A percentile compares a stretch with the other conserved stretches of the same genome.
These are phyloP conservation scores for Stenotaenia linearis DNA, from an alignment of 2,888 invertebrate genomes.

Conservation along the genomic window DNA sequence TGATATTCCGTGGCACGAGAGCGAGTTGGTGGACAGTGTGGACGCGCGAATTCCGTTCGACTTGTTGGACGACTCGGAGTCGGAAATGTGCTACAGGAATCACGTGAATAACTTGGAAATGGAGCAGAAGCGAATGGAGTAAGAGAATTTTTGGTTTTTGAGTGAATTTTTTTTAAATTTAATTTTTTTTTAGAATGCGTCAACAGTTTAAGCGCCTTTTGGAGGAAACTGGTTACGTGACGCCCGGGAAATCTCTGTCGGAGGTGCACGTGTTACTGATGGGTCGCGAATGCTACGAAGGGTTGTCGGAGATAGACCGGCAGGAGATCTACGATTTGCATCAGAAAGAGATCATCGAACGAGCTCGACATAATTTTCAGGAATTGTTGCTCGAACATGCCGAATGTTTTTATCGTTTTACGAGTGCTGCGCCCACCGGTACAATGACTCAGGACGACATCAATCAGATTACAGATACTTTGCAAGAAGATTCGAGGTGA, in stretches of 20 bases:
- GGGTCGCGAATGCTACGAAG: slow-evolving; percentile 91
- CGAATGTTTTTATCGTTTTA: slow-evolving; percentile 87
- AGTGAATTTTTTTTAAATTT: background rate
- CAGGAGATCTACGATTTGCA: slow-evolving; percentile 89
- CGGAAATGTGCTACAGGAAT: slow-evolving; percentile 85
- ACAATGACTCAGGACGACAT: slow-evolving; percentile 92
- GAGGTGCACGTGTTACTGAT: slow-evolving; percentile 84
- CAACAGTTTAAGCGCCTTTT: slow-evolving; percentile 88
- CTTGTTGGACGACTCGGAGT: slow-evolving; percentile 82
- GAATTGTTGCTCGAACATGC: slow-evolving; percentile 88
- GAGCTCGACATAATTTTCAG: slow-evolving; percentile 85
- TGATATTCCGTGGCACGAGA: slow-evolving; percentile 70
- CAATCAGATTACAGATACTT: slow-evolving; percentile 81
- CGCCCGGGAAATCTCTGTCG: slow-evolving; percentile 85
- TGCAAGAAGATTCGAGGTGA: slow-evolving; percentile 85
- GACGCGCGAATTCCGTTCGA: slow-evolving; percentile 85
- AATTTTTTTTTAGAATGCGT: slow-evolving; percentile 63
- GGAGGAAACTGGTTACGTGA: slow-evolving; percentile 90
- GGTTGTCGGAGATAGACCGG: slow-evolving; percentile 80
- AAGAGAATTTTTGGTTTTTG: slow-evolving; percentile 48
- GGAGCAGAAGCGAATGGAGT: slow-evolving; percentile 88
- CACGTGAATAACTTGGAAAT: slow-evolving; percentile 85
- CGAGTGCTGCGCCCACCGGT: slow-evolving; percentile 76
- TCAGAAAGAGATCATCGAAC: slow-evolving; percentile 80
- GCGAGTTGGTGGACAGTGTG: slow-evolving; percentile 58